Percentiles rank a stretch among this genome's conserved stretches.
Conservation (phyloP, 1,140 invertebrate genomes). For the Orius laevigatus region DNA sequence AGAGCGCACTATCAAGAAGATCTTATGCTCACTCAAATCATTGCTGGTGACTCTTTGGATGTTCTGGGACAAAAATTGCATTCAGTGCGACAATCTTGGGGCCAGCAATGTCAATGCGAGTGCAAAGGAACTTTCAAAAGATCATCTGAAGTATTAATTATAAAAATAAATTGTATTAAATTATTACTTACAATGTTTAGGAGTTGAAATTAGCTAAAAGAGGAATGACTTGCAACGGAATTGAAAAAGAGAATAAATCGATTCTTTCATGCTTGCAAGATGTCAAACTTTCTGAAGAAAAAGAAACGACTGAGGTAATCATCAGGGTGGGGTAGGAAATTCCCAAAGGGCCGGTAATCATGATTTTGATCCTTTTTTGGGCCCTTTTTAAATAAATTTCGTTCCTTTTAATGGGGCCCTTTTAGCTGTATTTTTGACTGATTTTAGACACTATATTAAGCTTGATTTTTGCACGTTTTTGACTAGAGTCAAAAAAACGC, state of each 20-base stretch:
- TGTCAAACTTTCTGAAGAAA: slow-evolving; percentile 39
- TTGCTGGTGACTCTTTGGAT: slow-evolving; percentile 69
- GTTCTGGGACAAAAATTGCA: slow-evolving; percentile 61
- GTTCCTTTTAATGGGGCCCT: no score
- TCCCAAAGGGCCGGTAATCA: no score
- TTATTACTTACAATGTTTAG: slow-evolving; percentile 71
- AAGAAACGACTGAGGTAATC: slow-evolving; percentile 18
- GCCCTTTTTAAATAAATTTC: no score
- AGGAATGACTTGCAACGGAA: slow-evolving; percentile 30
- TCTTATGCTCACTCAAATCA: slow-evolving; percentile 88
- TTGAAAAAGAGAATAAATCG: slow-evolving; percentile 31
- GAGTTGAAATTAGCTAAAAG: slow-evolving; percentile 11
- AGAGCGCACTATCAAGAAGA: slow-evolving; percentile 66
- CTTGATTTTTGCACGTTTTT: no score
- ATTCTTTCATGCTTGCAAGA: slow-evolving; percentile 52
- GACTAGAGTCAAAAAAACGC: no score
- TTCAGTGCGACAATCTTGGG: slow-evolving; percentile 56
- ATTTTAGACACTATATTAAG: no score
- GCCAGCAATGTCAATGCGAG: slow-evolving; percentile 28
- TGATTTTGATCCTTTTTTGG: no score
- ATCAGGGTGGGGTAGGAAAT: slow-evolving; percentile 31
- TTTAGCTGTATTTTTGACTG: no score
- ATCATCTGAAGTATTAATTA: slow-evolving; percentile 25
- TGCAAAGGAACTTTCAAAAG: no score
- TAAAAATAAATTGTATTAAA: slow-evolving; percentile 52